phyloP scores from a whole-genome alignment of 2,888 invertebrate species.

The Acleris literana region DNA sequence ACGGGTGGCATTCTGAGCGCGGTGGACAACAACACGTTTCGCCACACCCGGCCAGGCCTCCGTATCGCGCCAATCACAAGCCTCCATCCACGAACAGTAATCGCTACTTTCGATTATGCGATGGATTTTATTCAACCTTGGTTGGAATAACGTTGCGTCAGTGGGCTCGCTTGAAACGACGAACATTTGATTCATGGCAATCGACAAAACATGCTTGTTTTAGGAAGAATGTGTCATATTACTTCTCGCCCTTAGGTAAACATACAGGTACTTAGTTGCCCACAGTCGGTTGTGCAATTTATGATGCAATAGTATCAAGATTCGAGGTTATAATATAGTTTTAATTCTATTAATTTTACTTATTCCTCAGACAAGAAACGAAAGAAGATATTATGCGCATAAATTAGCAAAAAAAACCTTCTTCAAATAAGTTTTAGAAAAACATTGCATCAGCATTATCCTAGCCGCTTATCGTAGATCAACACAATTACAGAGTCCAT shows the following conservation, averaged over 20 bases:
- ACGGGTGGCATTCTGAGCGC: slow-evolving; percentile 53
- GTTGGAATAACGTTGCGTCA: slow-evolving; percentile 64
- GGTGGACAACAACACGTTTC: slow-evolving; percentile 60
- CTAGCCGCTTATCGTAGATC: not conserved
- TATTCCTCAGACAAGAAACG: not conserved
- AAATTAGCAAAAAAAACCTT: not conserved
- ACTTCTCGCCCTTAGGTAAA: not conserved
- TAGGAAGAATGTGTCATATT: not conserved
- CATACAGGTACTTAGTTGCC: not conserved
- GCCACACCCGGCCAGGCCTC: slow-evolving; percentile 80
- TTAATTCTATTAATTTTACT: no score
- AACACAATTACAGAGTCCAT: not conserved
- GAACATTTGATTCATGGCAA: slow-evolving; percentile 7
- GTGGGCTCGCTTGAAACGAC: slow-evolving; percentile 35
- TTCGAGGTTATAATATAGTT: not conserved
- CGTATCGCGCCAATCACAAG: slow-evolving; percentile 66
- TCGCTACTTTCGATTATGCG: slow-evolving; percentile 68
- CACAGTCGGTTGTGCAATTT: not conserved
- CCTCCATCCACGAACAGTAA: slow-evolving; percentile 62
- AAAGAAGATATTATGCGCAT: not conserved
- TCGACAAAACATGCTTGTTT: not conserved
- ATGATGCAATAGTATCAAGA: not conserved
- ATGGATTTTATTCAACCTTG: slow-evolving; percentile 73
- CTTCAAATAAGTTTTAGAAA: not conserved
- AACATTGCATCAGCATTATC: not conserved